These are phyloP conservation scores for Lanistes nyassanus DNA, from an alignment of 1,140 invertebrate species.

Conservation along the genomic window DNA sequence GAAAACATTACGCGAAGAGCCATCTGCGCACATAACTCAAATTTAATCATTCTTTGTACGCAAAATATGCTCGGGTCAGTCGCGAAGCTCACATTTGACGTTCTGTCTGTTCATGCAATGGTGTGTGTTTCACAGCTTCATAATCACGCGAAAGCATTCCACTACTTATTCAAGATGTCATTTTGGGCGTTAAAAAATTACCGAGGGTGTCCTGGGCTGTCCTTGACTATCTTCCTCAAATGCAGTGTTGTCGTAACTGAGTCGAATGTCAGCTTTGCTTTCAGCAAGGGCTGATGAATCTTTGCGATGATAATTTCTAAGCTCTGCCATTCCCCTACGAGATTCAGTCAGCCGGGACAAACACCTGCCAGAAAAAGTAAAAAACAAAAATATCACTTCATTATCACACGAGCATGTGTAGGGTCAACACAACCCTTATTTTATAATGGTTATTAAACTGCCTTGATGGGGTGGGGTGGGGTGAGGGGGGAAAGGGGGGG, in stretches of 20 bases:
- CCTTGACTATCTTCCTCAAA: conserved; percentile 10
- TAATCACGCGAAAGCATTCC: background rate
- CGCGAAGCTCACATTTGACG: background rate
- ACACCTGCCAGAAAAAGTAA: background rate
- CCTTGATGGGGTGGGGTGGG: too few species aligned
- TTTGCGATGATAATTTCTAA: background rate
- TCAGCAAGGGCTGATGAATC: background rate
- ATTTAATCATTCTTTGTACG: background rate
- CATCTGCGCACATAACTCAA: too few species aligned
- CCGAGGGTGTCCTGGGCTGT: background rate
- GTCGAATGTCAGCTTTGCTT: background rate
- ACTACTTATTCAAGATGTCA: too few species aligned
- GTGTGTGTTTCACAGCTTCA: background rate
- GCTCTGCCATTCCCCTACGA: conserved; percentile 13
- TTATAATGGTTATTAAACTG: too few species aligned
- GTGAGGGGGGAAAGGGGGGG: too few species aligned
- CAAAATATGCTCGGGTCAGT: background rate
- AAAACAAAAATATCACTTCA: background rate
- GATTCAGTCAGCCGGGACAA: background rate
- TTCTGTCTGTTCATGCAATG: too few species aligned
- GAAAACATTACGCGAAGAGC: too few species aligned
- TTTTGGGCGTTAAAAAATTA: background rate
- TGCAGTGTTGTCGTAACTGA: conserved; percentile 13
- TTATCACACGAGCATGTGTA: too few species aligned
- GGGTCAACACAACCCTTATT: too few species aligned